phyloP scores from a whole-genome alignment of 2,888 invertebrate species.

The Fragum sueziense region DNA sequence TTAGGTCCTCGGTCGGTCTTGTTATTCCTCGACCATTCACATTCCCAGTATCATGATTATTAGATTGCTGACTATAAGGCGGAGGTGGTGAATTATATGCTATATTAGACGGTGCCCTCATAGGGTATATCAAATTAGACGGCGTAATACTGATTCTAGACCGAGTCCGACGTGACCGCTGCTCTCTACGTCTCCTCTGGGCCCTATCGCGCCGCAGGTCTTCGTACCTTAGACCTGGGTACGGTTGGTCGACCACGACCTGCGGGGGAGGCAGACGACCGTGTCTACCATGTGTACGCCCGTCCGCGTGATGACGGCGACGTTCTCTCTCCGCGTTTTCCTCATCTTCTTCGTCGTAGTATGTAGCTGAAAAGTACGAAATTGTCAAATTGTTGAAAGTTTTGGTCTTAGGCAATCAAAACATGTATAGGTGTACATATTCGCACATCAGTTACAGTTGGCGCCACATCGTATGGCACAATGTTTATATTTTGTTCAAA shows the following conservation, averaged over 20 bases:
- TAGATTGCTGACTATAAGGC: conserved; percentile 28
- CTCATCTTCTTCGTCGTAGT: conserved; percentile 40
- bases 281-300: background rate
- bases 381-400: no score
- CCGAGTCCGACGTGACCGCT: conserved; percentile 34
- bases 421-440: no score
- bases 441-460: no score
- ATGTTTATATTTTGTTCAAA: no score
- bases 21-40: background rate
- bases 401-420: no score
- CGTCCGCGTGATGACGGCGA: conserved; percentile 5
- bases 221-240: conserved; percentile 51
- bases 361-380: conserved; percentile 32
- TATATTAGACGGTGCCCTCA: conserved; percentile 64
- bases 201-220: conserved; percentile 33
- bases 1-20: background rate
- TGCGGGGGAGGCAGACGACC: conserved; percentile 43
- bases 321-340: conserved; percentile 5
- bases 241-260: conserved; percentile 52
- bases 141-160: conserved; percentile 53
- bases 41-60: background rate
- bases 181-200: conserved; percentile 35
- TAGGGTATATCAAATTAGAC: conserved; percentile 65
- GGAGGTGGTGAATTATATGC: conserved; percentile 64
- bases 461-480: no score